Base-by-base conservation (phyloP, 92 coral and sea anemone species). In the Epizoanthus ramosus region DNA sequence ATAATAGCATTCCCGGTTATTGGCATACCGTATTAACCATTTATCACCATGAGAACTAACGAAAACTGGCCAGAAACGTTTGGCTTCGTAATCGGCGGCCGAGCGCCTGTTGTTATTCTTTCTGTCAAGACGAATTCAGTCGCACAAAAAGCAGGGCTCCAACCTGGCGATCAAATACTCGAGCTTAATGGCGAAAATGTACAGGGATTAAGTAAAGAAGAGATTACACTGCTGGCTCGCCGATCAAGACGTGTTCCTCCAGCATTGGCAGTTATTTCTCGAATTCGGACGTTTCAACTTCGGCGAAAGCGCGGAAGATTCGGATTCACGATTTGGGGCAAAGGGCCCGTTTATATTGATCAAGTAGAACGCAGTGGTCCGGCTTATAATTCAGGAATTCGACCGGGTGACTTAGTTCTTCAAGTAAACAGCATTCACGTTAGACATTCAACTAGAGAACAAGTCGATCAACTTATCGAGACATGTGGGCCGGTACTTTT, bases 201-300 rank as follows among this genome's bases (percentile, higher is more conserved):
- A 15, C 99, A 97, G 65, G 94, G 94, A 39, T 79, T 97, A 57
- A 92, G 85, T 61, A 90, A 89, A 87, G 98, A 92, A 25, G 98
- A 97, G 76, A 95, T 92, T 7, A 87, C 81, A 33, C 83, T 89
- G 5, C 83, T 97, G 24, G 97, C 97, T 22, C 91, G 90, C 58
- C 90, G 98, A 60, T 97, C 99, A 33, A 95, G 91, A n/a, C 83
- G 97, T 21, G 97, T 97, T 64, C 99, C 99, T 2, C 99, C 99
- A 10, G 98, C 99, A 13, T 85, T 97, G 28, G 98, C 97, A 2
- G 99, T 97, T 2, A 97, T 97, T 74, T 97, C 99, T 15, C 95
- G 99, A n/a, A 97, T 97, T 71, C 90, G 99, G 81, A 97, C 92
- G 68, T 94, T 94, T 35, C 90, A 92, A 58, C 89, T 97, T 8